Conservation (phyloP, 2,888 invertebrate genomes). For the Nomada goodeniana region DNA sequence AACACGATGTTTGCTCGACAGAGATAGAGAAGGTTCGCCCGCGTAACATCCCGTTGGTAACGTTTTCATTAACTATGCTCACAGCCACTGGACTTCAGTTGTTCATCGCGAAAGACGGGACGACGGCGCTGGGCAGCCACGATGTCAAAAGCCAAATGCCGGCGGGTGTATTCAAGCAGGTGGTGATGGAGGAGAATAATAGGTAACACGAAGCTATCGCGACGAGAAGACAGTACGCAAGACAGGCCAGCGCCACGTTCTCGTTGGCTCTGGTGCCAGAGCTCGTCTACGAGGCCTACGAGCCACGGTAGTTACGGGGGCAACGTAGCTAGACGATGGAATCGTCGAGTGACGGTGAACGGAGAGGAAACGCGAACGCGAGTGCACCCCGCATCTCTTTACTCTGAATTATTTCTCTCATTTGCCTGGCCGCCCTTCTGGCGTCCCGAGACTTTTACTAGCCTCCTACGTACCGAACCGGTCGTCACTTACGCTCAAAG, state of each 20-base stretch:
- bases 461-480: not conserved
- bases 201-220: slow-evolving; percentile 86
- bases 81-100: slow-evolving; percentile 95
- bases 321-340: slow-evolving; percentile 57
- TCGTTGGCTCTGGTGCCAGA: slow-evolving; percentile 82
- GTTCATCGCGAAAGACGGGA: slow-evolving; percentile 95
- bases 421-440: slow-evolving; percentile 9
- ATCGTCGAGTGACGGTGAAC: slow-evolving; percentile 54
- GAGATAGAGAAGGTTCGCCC: no score
- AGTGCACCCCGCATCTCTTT: slow-evolving; percentile 22
- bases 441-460: slow-evolving; percentile 7
- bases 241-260: slow-evolving; percentile 77
- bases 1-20: not conserved
- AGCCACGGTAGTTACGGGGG: slow-evolving; percentile 77
- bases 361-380: slow-evolving; percentile 21
- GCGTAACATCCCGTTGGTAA: no score
- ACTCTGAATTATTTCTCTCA: slow-evolving; percentile 7
- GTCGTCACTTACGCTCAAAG: slow-evolving; percentile 29
- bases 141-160: slow-evolving; percentile 92
- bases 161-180: slow-evolving; percentile 90
- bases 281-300: slow-evolving; percentile 81
- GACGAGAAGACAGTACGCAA: slow-evolving; percentile 78
- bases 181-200: slow-evolving; percentile 91
- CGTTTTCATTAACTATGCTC: slow-evolving; percentile 70
- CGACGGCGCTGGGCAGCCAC: slow-evolving; percentile 93